Evolutionary conservation across 1,140 invertebrate genomes (phyloP), one percentile per base, ranked within the genome.

Genomic region (Nixonia krombeini): DNA sequence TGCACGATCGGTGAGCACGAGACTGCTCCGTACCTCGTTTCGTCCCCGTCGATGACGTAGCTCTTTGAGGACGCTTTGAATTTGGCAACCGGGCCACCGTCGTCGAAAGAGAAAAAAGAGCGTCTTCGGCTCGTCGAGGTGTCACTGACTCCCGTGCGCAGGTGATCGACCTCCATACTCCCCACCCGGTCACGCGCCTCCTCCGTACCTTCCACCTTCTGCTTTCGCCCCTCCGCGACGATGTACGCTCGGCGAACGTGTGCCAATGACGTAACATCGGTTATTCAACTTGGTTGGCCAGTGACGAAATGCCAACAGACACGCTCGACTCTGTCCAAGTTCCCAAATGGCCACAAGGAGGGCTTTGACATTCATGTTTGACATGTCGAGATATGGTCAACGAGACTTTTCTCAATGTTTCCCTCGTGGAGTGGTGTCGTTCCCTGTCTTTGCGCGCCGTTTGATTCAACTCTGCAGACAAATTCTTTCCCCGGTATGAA

Each of bases 131-230:
- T 70, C 66, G 72, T 12, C 45, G 76, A 79, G 81, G 82, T 85
- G 83, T 85, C 83, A 85, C 83, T 85, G 83, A 85, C 83, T 84
- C 78, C 79, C 68, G 80, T 77, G 72, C 82, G 76, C 84, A 84
- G 84, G 84, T 85, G 84, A 85, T 85, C 83, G 84, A 85, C 84
- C 84, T 85, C 82, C 70, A 76, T 78, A 74, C 71, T 74, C 74
- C 70, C 78, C 74, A 72, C 79, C 63, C 59, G 52, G 23, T 51
- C 18, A 35, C 47, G 46, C 71, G 58, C n/a, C n/a, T n/a, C n/a
- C n/a, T n/a, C n/a, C 63, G 61, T 68, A 67, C 65, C 66, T 67
- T 63, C 64, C 50, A 58, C 59, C 65, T 62, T 51, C 59, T 65
- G 55, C 38, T 56, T 49, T 59, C 51, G 46, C 52, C 52, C 55